Evolutionary conservation across 2,797 vertebrate species (phyloP), one percentile per base, ranked within the genome.

Genomic region (Acropternis orthonyx): DNA sequence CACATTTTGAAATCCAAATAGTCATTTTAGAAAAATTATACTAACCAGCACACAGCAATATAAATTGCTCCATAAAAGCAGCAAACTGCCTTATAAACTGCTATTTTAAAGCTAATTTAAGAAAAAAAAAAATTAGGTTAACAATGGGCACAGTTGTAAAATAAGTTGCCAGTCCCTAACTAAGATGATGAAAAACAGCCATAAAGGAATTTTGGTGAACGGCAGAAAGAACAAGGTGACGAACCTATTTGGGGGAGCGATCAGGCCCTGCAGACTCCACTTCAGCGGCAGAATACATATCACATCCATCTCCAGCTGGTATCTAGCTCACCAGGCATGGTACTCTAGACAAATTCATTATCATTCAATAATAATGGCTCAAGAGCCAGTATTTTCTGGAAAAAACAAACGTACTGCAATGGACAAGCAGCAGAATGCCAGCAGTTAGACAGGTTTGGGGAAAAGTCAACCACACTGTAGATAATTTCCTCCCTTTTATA

Each of bases 21-120:
- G 89, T 87, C 94, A 95, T 85, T 97, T 93, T 56, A 92, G 69
- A 88, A 97, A 95, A 94, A 96, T 87, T 83, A 65, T 79, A 93
- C 93, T 95, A 97, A 88, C 90, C 72, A 93, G 82, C 65, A 96
- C 43, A 92, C 1, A 86, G 79, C 22, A 63, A 82, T 87, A 94
- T 62, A 93, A 94, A 92, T 81, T 18, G 39, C 51, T 61, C 71
- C 63, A 89, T 78, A 93, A 93, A 95, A 93, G 61, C 41, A 22
- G 81, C 21, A 77, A 87, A 96, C 36, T 76, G 71, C 74, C 75
- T 66, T 92, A 85, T 85, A 89, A 71, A 90, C 41, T 37, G 61
- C 14, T 89, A 65, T 71, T 85, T 95, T 83, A 82, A 93, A 62
- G 80, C 52, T 71, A 91, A 37, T 52, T 75, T 39, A 44, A 76